These are phyloP conservation scores for Pelvicachromis taeniatus DNA, from an alignment of 2,113 vertebrate species.

Conservation along the genomic window DNA sequence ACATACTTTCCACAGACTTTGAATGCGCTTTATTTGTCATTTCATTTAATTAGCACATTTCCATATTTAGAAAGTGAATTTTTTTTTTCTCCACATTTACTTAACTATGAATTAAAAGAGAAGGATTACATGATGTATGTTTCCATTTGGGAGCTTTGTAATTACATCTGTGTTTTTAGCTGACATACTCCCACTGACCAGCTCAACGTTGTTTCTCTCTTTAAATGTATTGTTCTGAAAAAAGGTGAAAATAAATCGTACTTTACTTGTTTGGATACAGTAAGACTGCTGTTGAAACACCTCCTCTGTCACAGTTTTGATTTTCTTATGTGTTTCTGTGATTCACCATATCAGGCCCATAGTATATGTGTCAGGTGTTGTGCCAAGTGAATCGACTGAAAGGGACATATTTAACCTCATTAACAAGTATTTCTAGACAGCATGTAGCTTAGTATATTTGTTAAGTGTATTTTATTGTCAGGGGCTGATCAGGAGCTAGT, in stretches of 20 bases:
- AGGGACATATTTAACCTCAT: rapidly evolving
- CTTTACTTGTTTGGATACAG: neutral
- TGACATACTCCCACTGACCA: too few relatives aligned
- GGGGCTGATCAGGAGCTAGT: too few relatives aligned
- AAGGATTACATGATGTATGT: neutral
- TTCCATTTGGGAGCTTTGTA: neutral
- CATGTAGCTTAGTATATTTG: neutral
- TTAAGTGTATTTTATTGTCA: neutral
- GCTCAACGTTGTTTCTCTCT: too few relatives aligned
- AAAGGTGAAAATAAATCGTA: neutral
- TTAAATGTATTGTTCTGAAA: neutral
- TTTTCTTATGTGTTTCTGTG: neutral
- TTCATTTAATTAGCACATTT: neutral
- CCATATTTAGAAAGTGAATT: neutral
- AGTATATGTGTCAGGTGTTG: neutral
- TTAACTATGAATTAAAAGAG: rapidly evolving
- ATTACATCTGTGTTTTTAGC: too few relatives aligned
- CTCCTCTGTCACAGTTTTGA: neutral
- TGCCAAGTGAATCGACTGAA: neutral
- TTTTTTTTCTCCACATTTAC: neutral
- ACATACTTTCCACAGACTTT: neutral
- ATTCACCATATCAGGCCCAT: neutral
- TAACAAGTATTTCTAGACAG: neutral
- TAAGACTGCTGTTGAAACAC: neutral
- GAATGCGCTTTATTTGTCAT: neutral